Conservation (phyloP, 2,797 vertebrate genomes). For the Synaphobranchus kaupii region DNA sequence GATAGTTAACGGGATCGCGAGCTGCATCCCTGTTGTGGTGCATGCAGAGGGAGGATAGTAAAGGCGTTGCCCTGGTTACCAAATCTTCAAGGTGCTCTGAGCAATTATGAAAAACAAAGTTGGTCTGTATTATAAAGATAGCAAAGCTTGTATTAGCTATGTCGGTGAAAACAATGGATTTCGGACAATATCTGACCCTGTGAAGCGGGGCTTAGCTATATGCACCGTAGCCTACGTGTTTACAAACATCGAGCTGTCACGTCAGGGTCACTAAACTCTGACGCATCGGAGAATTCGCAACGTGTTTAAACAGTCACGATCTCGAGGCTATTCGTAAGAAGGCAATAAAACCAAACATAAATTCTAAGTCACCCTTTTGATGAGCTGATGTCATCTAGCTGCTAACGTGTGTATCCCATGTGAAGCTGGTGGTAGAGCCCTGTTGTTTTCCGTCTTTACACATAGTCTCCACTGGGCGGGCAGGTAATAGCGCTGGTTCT, state of each 20-base stretch:
- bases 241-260: neutral
- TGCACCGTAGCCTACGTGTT: neutral
- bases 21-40: neutral
- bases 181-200: neutral
- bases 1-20: neutral
- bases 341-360: neutral
- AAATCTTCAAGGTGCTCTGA: constrained; percentile 24
- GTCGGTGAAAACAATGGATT: neutral
- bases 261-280: constrained; percentile 6
- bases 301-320: neutral
- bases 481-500: neutral
- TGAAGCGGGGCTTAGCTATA: neutral
- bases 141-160: neutral
- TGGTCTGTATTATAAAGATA: neutral
- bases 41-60: constrained; percentile 36
- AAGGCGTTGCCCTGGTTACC: constrained; percentile 69
- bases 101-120: neutral
- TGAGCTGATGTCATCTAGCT: neutral
- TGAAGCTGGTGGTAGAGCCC: neutral
- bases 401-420: neutral
- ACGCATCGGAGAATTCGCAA: neutral
- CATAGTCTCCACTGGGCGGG: neutral
- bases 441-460: neutral
- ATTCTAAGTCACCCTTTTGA: neutral
- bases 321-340: neutral